Evolutionary conservation across 1,140 invertebrate species (phyloP).

Genomic region (Drosophila tani): DNA sequence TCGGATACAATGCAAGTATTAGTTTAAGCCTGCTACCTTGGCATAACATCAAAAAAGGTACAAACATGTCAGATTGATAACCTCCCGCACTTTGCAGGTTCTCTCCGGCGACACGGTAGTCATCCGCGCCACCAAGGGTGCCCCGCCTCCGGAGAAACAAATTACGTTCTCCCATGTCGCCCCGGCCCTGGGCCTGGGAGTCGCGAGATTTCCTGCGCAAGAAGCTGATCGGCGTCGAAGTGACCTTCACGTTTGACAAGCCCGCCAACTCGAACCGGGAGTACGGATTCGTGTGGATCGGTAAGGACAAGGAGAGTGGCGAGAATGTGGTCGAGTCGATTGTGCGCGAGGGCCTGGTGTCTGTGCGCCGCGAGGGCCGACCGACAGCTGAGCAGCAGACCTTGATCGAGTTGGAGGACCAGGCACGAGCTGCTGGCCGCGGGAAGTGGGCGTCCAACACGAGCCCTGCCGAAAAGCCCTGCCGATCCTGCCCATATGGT

Average conservation of each 20-base stretch:
- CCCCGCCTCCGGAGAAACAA: slow-evolving; percentile 95
- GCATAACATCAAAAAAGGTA: too few relatives aligned
- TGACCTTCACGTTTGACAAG: slow-evolving; percentile 92
- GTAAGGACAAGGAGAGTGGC: slow-evolving; percentile 90
- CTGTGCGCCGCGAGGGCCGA: slow-evolving; percentile 92
- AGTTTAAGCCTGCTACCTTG: too few relatives aligned
- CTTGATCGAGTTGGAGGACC: slow-evolving; percentile 95
- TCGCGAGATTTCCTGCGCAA: slow-evolving; percentile 97
- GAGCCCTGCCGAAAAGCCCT: slow-evolving; percentile 87
- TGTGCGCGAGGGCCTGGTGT: slow-evolving; percentile 94
- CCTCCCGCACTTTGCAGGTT: slow-evolving; percentile 87
- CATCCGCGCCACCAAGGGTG: slow-evolving; percentile 92
- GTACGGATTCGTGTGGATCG: slow-evolving; percentile 95
- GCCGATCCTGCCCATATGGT: slow-evolving; percentile 92
- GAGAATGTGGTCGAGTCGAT: slow-evolving; percentile 96
- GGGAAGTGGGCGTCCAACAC: slow-evolving; percentile 91
- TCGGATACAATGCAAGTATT: too few relatives aligned
- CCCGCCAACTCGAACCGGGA: slow-evolving; percentile 91
- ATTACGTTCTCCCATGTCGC: slow-evolving; percentile 95
- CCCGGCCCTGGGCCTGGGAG: slow-evolving; percentile 97
- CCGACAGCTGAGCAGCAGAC: slow-evolving; percentile 89
- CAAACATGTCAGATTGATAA: slow-evolving; percentile 2
- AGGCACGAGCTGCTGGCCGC: slow-evolving; percentile 93
- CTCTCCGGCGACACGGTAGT: slow-evolving; percentile 96
- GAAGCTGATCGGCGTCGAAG: slow-evolving; percentile 95